A percentile compares a stretch with the other conserved stretches of the same genome.
These are phyloP conservation scores for Tetragnatha montana DNA, from an alignment of 2,888 invertebrate species.

Conservation along the genomic window DNA sequence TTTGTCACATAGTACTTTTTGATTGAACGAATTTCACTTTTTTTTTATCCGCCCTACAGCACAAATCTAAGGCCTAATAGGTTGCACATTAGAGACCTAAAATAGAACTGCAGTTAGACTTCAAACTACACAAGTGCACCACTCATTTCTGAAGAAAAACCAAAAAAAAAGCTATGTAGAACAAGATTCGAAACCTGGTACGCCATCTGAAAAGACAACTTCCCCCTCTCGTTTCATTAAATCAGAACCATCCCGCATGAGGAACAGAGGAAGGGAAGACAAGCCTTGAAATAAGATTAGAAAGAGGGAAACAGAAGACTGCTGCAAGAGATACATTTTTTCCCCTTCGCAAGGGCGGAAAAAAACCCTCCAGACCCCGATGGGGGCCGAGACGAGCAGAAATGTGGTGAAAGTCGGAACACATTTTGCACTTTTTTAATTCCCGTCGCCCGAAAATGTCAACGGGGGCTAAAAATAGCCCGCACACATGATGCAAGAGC, in stretches of 20 bases:
- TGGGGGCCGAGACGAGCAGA: neutral
- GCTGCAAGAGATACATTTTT: constrained; percentile 17
- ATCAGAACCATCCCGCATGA: neutral
- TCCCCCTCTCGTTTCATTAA: neutral
- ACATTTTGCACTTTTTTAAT: constrained; percentile 15
- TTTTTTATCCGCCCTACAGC: no score
- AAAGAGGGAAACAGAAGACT: constrained; percentile 14
- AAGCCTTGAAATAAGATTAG: neutral
- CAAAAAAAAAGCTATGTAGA: neutral
- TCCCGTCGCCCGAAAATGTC: constrained; percentile 46
- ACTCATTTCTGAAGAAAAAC: neutral
- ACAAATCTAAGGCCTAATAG: no score
- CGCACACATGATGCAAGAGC: constrained; percentile 49
- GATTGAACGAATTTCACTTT: no score
- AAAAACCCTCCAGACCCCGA: neutral
- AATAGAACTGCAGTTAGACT: no score
- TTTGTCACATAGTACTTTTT: no score
- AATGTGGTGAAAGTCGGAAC: constrained; percentile 21
- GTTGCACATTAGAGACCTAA: no score
- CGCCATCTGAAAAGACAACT: neutral
- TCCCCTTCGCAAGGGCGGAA: neutral
- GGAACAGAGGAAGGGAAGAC: neutral
- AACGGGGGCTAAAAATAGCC: constrained; percentile 59
- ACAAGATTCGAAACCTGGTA: neutral
- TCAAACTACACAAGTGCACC: neutral